Evolutionary conservation across 2,113 vertebrate genomes (phyloP).

Genomic region (Gobiocypris rarus): DNA sequence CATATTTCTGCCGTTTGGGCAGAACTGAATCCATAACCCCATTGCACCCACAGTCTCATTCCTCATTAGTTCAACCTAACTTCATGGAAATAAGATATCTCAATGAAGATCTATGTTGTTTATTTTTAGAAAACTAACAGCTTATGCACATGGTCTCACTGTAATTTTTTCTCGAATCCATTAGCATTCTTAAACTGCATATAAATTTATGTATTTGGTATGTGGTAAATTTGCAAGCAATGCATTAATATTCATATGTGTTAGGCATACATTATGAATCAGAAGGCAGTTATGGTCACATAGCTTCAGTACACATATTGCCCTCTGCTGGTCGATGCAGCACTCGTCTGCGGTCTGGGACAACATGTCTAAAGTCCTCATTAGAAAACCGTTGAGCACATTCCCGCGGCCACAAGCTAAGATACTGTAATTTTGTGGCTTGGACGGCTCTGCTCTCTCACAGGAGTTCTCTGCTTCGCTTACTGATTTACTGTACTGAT

Average conservation of each 20-base stretch:
- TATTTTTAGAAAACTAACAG: not conserved
- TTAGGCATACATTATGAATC: not conserved
- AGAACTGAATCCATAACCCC: not conserved
- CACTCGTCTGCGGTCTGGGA: constrained; percentile 67
- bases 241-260: constrained; percentile 1
- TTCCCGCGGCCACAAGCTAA: constrained; percentile 72
- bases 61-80: constrained; percentile 30
- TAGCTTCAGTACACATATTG: constrained; percentile 57
- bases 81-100: not conserved
- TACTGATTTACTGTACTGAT: constrained; percentile 52
- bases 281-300: not conserved
- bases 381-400: constrained; percentile 71
- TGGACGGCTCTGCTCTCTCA: constrained; percentile 62
- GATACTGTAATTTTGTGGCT: constrained; percentile 78
- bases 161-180: not conserved
- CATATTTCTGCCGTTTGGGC: not conserved
- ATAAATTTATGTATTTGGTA: not conserved
- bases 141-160: not conserved
- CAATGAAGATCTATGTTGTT: not conserved
- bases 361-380: constrained; percentile 70
- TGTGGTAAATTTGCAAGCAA: not conserved
- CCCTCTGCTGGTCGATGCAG: constrained; percentile 68
- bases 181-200: not conserved
- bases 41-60: not conserved
- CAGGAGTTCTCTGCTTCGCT: constrained; percentile 64